These are phyloP conservation scores for Tursiops truncatus DNA, from an alignment of 2,113 vertebrate species.

Conservation along the genomic window DNA sequence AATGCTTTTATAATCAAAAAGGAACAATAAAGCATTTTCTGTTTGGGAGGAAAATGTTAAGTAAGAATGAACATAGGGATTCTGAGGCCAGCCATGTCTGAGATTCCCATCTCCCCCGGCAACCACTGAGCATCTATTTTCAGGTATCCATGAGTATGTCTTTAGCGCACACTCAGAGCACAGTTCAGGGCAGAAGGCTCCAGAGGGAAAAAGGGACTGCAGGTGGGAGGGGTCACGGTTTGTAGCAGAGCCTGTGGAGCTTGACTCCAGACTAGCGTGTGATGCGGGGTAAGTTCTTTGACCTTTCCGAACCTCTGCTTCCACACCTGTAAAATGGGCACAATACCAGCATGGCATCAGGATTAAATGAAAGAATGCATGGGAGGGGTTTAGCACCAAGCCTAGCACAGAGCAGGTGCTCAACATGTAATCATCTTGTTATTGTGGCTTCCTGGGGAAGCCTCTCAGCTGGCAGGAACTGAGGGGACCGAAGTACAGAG, in stretches of 20 bases:
- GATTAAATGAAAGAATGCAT: neutral
- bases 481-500: neutral
- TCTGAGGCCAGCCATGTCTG: neutral
- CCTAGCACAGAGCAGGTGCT: neutral
- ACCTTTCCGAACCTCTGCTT: neutral
- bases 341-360: fast-evolving
- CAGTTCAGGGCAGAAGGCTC: neutral
- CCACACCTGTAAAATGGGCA: neutral
- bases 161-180: fast-evolving
- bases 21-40: neutral
- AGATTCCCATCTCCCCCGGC: neutral
- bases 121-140: neutral
- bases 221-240: fast-evolving
- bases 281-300: neutral
- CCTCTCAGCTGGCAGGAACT: neutral
- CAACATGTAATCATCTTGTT: neutral
- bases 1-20: neutral
- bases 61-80: neutral
- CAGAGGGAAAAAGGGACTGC: fast-evolving
- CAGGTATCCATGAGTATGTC: neutral
- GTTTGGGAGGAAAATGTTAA: neutral
- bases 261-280: neutral
- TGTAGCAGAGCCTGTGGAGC: neutral
- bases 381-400: neutral
- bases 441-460: neutral